Evolutionary conservation across 2,797 vertebrate genomes (phyloP).

Genomic region (Antennarius maculatus): DNA sequence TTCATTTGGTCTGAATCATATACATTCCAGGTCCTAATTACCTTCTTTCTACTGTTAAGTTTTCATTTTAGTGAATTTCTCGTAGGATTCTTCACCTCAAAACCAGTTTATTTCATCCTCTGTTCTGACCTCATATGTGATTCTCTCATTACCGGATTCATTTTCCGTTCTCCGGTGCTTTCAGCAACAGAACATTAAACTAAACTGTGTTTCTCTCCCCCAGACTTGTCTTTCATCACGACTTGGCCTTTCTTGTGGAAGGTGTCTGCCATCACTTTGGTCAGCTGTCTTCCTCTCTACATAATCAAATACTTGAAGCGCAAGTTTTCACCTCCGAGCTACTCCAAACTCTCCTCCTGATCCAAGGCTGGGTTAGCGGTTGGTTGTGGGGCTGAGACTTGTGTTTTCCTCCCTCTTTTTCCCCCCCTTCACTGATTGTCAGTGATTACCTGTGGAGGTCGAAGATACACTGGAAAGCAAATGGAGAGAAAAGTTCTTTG

Average conservation of each 20-base stretch:
- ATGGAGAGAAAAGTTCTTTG: neutral
- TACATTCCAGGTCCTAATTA: neutral
- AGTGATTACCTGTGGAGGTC: slow-evolving; percentile 33
- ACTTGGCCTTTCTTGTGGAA: slow-evolving; percentile 97
- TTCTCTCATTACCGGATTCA: neutral
- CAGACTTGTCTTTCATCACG: slow-evolving; percentile 94
- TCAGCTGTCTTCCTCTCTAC: slow-evolving; percentile 99
- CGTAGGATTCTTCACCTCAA: neutral
- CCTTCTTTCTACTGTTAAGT: neutral
- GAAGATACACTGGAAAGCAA: slow-evolving; percentile 54
- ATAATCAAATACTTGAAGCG: slow-evolving; percentile 97
- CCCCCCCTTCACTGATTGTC: slow-evolving; percentile 21
- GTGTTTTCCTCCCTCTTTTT: slow-evolving; percentile 47
- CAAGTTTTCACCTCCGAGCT: slow-evolving; percentile 97
- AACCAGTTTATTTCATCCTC: too few species aligned
- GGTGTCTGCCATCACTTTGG: slow-evolving; percentile 92
- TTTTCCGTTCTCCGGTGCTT: neutral
- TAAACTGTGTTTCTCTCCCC: slow-evolving; percentile 13
- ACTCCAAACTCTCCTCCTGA: slow-evolving; percentile 96
- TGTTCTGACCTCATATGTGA: neutral
- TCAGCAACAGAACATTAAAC: neutral
- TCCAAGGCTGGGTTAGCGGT: slow-evolving; percentile 32
- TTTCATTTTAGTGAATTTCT: neutral
- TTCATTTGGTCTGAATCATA: neutral
- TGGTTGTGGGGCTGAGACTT: slow-evolving; percentile 29